A percentile compares a stretch with the other conserved stretches of the same genome.
Conservation (phyloP, 2,888 invertebrate species). For the Taenaris catops region DNA sequence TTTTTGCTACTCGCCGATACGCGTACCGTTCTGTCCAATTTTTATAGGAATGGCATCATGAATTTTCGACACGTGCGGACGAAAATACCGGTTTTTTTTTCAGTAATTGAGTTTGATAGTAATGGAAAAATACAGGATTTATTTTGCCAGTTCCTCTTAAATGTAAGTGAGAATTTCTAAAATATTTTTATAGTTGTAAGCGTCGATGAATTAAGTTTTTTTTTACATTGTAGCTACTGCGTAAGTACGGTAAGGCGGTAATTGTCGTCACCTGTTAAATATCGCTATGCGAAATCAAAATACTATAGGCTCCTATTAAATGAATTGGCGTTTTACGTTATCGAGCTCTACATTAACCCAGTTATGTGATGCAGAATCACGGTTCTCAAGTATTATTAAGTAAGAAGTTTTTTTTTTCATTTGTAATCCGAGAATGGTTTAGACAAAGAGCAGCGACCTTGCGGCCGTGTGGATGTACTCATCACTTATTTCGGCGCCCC, state of each 20-base stretch:
- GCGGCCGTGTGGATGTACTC: slow-evolving; percentile 47
- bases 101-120: slow-evolving; percentile 39
- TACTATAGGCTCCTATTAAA: too few species aligned
- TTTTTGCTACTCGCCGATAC: slow-evolving; percentile 70
- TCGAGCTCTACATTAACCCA: slow-evolving; percentile 52
- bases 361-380: slow-evolving; percentile 42
- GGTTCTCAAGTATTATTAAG: slow-evolving; percentile 63
- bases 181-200: slow-evolving; percentile 76
- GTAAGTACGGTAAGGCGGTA: slow-evolving; percentile 36
- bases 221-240: slow-evolving; percentile 54
- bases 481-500: slow-evolving; percentile 48
- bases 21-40: slow-evolving; percentile 63
- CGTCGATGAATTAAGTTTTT: slow-evolving; percentile 68
- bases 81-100: slow-evolving; percentile 61
- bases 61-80: slow-evolving; percentile 64
- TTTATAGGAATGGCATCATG: slow-evolving; percentile 71
- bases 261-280: slow-evolving; percentile 9
- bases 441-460: slow-evolving; percentile 69
- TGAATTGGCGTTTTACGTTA: too few species aligned
- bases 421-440: slow-evolving; percentile 57
- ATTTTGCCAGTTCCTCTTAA: slow-evolving; percentile 79
- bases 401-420: slow-evolving; percentile 56
- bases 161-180: slow-evolving; percentile 78
- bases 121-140: slow-evolving; percentile 66
- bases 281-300: slow-evolving; percentile 8